These are phyloP conservation scores for Meleagris gallopavo DNA, from an alignment of 2,113 vertebrate genomes.

Conservation along the genomic window DNA sequence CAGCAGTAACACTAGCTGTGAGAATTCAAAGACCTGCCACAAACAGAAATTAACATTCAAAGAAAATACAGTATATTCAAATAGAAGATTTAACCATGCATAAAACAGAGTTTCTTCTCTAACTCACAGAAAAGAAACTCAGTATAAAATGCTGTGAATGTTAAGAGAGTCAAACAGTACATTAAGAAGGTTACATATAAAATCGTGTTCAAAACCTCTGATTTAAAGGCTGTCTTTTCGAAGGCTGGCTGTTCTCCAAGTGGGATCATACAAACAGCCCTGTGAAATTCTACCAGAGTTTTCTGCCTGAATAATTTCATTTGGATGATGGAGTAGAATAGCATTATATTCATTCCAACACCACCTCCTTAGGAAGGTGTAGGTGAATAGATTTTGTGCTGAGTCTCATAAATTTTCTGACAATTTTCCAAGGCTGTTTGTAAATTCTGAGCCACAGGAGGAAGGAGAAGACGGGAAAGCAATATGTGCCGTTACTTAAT, in stretches of 20 bases:
- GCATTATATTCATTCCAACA: slow-evolving; percentile 34
- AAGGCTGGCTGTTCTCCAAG: neutral
- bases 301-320: slow-evolving; percentile 51
- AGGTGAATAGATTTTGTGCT: slow-evolving; percentile 52
- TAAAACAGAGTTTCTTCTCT: slow-evolving; percentile 21
- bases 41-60: slow-evolving; percentile 63
- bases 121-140: neutral
- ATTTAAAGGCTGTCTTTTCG: slow-evolving; percentile 33
- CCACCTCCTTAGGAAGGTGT: slow-evolving; percentile 2
- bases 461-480: neutral
- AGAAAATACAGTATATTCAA: slow-evolving; percentile 48
- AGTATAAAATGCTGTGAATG: slow-evolving; percentile 2
- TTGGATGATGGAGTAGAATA: slow-evolving; percentile 22
- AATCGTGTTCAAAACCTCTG: slow-evolving; percentile 19
- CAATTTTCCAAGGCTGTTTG: slow-evolving; percentile 37
- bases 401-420: slow-evolving; percentile 53
- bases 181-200: neutral
- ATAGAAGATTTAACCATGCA: slow-evolving; percentile 46
- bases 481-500: neutral
- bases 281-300: slow-evolving; percentile 1
- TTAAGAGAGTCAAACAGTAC: slow-evolving; percentile 1
- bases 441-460: slow-evolving; percentile 45
- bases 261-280: neutral
- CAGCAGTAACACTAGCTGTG: slow-evolving; percentile 10
- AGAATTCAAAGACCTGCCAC: slow-evolving; percentile 35